These are phyloP conservation scores for Drosophila lowei DNA, from an alignment of 1,140 invertebrate species.

Conservation along the genomic window DNA sequence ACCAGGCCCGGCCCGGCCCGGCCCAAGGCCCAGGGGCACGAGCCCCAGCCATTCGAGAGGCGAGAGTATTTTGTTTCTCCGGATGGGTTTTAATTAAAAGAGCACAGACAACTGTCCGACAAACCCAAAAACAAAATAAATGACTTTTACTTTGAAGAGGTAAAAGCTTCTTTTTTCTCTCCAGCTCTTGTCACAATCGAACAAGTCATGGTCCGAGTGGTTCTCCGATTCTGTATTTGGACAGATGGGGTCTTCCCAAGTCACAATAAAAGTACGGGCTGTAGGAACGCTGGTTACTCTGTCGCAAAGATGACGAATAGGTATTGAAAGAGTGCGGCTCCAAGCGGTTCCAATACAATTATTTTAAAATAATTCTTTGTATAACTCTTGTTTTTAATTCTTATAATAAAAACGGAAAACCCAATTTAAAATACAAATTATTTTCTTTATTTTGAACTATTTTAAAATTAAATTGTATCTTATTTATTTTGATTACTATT, in stretches of 20 bases:
- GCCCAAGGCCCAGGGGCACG: conserved; percentile 38
- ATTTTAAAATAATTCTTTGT: too few species aligned
- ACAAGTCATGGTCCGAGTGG: conserved; percentile 59
- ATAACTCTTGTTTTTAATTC: too few species aligned
- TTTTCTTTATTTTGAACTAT: too few species aligned
- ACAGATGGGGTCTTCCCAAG: not conserved
- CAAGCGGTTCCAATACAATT: too few species aligned
- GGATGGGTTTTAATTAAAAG: conserved; percentile 75
- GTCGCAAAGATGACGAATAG: too few species aligned
- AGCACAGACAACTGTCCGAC: conserved; percentile 50
- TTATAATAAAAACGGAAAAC: too few species aligned
- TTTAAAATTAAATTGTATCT: too few species aligned
- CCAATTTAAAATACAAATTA: too few species aligned
- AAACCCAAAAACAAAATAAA: conserved; percentile 74
- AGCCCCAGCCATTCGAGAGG: conserved; percentile 3
- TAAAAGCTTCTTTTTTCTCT: conserved; percentile 49
- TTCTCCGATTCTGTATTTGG: conserved; percentile 11
- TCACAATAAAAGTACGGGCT: not conserved
- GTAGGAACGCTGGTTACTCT: too few species aligned
- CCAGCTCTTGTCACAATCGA: conserved; percentile 40
- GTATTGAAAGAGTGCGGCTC: too few species aligned
- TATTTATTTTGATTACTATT: too few species aligned
- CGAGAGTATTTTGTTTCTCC: conserved; percentile 41
- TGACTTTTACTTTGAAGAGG: conserved; percentile 64
- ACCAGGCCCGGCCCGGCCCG: conserved; percentile 39